Base-by-base conservation (phyloP, 2,888 invertebrate species). In the Heliothis peltigera region DNA sequence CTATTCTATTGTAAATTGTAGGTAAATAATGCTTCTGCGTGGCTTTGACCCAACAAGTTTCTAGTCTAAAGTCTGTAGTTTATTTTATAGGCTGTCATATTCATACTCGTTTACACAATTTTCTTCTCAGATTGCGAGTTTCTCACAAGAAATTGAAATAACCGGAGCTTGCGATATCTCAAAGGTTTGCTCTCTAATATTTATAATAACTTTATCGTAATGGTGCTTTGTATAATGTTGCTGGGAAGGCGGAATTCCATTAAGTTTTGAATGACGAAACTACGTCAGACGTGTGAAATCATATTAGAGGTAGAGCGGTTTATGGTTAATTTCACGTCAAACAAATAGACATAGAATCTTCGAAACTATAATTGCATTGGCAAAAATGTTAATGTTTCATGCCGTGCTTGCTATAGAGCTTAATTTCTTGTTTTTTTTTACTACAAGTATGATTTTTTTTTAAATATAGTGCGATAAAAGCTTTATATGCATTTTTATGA, bases 61-160 rank as follows among this genome's bases (percentile, higher is more conserved):
- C 4, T 8, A 5, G 18, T 32, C 32, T 32, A 19, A 12, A 12
- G 12, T 46, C 21, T 21, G 1, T 1, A 12, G 3, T 46, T 15
- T 44, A 46, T 12, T 1, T n/a, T 7, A 47, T 25, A 15, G 21
- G 21, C 48, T 64, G 35, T 39, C 43, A 18, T 8, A 57, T 69
- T 64, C 17, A 69, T 64, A 71, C 71, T 48, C 48, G 19, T 42
- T 10, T 1, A 8, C 0, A 25, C n/a, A 32, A 32, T 44, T 51
- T 69, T 39, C 17, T 22, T 35, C 54, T 48, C 43, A 53, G 43
- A 64, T 74, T 63, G 51, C 52, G 44, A 72, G 55, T 59, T 72
- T 62, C 68, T 73, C 49, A 49, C 52, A 59, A 74, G 63, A 68
- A 64, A 59, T 64, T 74, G 63, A 59, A 64, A 64, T 75, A 61